Base-by-base conservation (phyloP, 2,888 invertebrate genomes). In the Chloroclysta siterata region DNA sequence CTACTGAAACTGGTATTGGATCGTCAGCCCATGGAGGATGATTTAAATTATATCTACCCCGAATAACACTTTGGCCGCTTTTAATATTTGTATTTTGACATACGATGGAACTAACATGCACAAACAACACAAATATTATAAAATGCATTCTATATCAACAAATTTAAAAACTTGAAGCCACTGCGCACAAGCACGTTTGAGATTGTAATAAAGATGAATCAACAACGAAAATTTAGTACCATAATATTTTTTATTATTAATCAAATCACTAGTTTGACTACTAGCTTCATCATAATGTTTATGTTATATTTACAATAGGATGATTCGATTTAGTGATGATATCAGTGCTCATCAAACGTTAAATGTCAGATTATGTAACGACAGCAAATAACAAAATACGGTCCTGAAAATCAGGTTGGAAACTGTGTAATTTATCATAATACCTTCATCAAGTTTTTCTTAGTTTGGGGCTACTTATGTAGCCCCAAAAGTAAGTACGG, bases 191-290 rank as follows among this genome's bases (percentile, higher is more conserved):
- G 77, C 83, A 75, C 85, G 83, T 71, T 80, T 83, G 70, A 79
- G 77, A 76, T 72, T 74, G 78, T 77, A 82, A 85, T 89, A 86
- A 83, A 80, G 78, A 83, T 82, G 84, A 85, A 72, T 85, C 81
- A 83, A 78, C 75, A 73, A 64, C 57, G 63, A 73, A 74, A 73
- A 72, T 75, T 67, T 65, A 69, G 69, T 17, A 46, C 46, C 46
- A 71, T 73, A 78, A 76, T 80, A 65, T 64, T 65, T 77, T 82
- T 77, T 78, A 80, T 79, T 79, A 72, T 72, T 78, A 82, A 79
- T 82, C 73, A 80, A 82, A 81, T 77, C 77, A 88, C 87, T 80
- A 74, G 88, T 87, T 84, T 79, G 85, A 85, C 89, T 75, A 72
- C 65, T 55, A 54, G 46, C 52, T 68, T 63, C 56, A 15, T 51